Conservation (phyloP, 2,113 vertebrate genomes). For the Misgurnus anguillicaudatus region DNA sequence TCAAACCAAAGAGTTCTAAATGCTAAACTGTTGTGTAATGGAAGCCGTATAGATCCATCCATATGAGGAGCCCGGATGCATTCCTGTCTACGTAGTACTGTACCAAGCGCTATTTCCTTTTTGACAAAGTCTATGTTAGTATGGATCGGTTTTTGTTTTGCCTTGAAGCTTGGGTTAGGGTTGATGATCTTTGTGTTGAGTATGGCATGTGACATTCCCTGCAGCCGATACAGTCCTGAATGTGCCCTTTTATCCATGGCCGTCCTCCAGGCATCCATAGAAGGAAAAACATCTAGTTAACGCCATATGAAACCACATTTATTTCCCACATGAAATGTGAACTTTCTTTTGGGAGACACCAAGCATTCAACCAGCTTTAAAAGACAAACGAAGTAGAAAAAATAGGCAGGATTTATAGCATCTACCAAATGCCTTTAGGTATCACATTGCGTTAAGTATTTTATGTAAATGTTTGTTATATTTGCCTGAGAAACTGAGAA, state of each 20-base stretch:
- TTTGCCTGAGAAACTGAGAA: neutral
- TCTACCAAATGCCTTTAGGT: neutral
- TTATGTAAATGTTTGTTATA: neutral
- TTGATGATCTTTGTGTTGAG: slow-evolving; percentile 61
- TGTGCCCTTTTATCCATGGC: slow-evolving; percentile 63
- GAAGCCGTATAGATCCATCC: slow-evolving; percentile 19
- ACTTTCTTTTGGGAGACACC: slow-evolving; percentile 7
- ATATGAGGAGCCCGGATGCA: slow-evolving; percentile 3
- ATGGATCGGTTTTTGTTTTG: slow-evolving; percentile 63
- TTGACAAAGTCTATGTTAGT: neutral
- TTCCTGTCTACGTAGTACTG: slow-evolving; percentile 17
- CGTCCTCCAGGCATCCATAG: slow-evolving; percentile 51
- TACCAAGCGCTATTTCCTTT: slow-evolving; percentile 9
- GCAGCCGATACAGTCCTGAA: slow-evolving; percentile 54
- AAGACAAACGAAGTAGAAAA: neutral
- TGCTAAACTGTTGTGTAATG: too few relatives aligned
- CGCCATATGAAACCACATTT: slow-evolving; percentile 5
- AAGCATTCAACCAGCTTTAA: slow-evolving; percentile 31
- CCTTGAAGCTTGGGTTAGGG: slow-evolving; percentile 47
- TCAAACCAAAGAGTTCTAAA: neutral
- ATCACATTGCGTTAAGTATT: neutral
- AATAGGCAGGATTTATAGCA: neutral
- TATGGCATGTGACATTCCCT: slow-evolving; percentile 63
- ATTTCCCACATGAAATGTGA: neutral
- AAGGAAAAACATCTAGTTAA: slow-evolving; percentile 32